Evolutionary conservation across 2,113 vertebrate genomes (phyloP).

Genomic region (Brienomyrus brachyistius): DNA sequence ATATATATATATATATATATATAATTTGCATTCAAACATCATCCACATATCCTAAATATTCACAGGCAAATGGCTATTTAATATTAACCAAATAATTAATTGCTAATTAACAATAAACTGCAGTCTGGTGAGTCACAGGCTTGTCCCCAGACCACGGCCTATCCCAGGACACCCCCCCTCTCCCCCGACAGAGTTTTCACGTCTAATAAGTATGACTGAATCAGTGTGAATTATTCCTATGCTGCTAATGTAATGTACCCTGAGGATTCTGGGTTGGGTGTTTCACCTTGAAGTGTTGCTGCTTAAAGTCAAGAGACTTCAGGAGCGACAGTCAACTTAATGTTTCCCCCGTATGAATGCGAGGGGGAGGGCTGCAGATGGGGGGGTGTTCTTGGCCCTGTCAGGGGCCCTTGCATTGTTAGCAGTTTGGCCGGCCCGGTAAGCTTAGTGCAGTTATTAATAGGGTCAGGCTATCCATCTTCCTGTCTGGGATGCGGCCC

Average conservation of each 20-base stretch:
- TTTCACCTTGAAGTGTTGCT: background rate
- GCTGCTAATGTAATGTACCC: background rate
- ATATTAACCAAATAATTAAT: background rate
- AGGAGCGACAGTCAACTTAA: background rate
- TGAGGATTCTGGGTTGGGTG: background rate
- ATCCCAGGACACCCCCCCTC: background rate
- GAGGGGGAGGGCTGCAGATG: background rate
- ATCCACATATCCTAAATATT: too few relatives aligned
- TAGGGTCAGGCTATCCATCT: conserved; percentile 52
- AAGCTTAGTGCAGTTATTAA: conserved; percentile 48
- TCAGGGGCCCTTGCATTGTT: conserved; percentile 44
- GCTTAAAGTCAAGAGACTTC: background rate
- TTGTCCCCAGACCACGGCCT: background rate
- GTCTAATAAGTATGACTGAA: background rate
- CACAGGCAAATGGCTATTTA: background rate
- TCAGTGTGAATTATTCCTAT: background rate
- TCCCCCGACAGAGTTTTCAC: background rate
- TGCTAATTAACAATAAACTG: background rate
- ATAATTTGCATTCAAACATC: too few relatives aligned
- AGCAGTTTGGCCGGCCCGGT: conserved; percentile 42
- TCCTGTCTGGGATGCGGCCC: conserved; percentile 38
- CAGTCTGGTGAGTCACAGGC: background rate
- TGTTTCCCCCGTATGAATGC: background rate
- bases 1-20: too few relatives aligned
- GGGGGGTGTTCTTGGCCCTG: background rate